Percentiles rank a stretch among this genome's conserved stretches.
phyloP scores from a whole-genome alignment of 2,113 vertebrate genomes.

The Poicephalus gulielmi region DNA sequence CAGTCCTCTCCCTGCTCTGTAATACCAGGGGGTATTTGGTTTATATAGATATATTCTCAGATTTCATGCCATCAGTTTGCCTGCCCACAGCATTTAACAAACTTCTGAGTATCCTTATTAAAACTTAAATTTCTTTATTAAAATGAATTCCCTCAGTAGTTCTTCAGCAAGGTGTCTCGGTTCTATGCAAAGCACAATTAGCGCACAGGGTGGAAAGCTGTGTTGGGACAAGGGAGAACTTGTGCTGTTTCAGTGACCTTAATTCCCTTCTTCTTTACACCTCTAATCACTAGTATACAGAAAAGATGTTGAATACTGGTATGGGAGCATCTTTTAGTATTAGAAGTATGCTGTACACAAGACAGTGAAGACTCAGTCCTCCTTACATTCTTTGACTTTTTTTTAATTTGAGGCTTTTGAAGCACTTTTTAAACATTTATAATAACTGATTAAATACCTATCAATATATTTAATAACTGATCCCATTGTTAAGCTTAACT shows the following conservation, averaged over 20 bases:
- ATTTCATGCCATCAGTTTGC: conserved; percentile 16
- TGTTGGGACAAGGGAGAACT: not conserved
- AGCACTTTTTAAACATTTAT: not conserved
- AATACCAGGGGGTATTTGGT: not conserved
- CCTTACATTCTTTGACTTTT: not conserved
- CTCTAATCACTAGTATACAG: not conserved
- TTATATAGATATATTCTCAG: not conserved
- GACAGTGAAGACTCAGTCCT: not conserved
- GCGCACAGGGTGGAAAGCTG: not conserved
- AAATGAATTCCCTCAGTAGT: conserved; percentile 6
- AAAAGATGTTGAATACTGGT: not conserved
- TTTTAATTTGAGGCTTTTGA: not conserved
- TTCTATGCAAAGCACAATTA: not conserved
- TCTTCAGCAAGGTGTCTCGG: not conserved
- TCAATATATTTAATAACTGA: not conserved
- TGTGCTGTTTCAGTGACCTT: not conserved
- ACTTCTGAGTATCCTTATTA: not conserved
- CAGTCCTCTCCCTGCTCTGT: not conserved
- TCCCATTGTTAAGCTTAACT: not conserved
- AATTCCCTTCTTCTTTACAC: not conserved
- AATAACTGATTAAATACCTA: not conserved
- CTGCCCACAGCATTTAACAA: conserved; percentile 2
- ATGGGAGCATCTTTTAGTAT: not conserved
- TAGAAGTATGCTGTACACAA: not conserved
- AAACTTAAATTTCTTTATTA: conserved; percentile 21